phyloP scores from a whole-genome alignment of 1,140 invertebrate genomes.

The Tetramorium simillimum region DNA sequence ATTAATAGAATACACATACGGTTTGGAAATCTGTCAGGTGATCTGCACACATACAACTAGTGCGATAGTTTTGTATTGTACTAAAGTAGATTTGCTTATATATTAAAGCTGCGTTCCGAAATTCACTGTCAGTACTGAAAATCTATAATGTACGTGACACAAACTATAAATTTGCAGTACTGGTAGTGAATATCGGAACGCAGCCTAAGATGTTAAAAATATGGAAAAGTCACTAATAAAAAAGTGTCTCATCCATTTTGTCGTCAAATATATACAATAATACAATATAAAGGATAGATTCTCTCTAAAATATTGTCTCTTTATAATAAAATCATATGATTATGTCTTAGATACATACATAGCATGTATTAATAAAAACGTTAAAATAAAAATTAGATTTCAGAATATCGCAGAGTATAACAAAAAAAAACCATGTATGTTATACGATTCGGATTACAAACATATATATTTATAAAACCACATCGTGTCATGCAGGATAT shows the following conservation, averaged over 20 bases:
- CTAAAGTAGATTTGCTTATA: neutral
- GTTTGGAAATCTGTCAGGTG: neutral
- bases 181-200: no score
- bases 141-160: no score
- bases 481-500: neutral
- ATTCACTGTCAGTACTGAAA: no score
- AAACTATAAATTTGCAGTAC: no score
- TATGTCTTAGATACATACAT: neutral
- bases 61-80: neutral
- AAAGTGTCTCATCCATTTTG: neutral
- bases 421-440: neutral
- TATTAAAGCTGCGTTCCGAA: no score
- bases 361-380: neutral
- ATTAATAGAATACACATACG: neutral
- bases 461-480: neutral
- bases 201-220: neutral
- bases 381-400: constrained; percentile 3
- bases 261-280: neutral
- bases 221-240: neutral
- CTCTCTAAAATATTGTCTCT: neutral
- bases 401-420: neutral
- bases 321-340: neutral
- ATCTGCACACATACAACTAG: neutral
- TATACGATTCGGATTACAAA: neutral
- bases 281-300: neutral